Conservation (phyloP, 2,797 vertebrate species). For the Pteropus rufus region DNA sequence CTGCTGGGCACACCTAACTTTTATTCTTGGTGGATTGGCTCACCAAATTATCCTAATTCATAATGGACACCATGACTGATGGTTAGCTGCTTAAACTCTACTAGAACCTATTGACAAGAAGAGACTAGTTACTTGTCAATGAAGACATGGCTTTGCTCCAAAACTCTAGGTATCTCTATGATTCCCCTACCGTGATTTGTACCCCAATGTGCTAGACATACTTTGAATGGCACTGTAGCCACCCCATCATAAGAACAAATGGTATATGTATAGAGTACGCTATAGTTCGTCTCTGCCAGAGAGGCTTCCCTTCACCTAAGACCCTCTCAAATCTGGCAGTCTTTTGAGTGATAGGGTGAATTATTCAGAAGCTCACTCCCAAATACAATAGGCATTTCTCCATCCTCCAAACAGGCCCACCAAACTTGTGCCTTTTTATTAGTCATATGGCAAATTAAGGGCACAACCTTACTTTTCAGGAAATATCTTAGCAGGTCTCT, state of each 20-base stretch:
- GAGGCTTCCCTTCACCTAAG: not conserved
- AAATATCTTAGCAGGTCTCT: not conserved
- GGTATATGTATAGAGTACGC: not conserved
- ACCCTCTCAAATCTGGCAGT: not conserved
- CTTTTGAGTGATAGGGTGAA: not conserved
- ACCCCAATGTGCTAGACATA: not conserved
- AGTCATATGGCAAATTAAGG: not conserved
- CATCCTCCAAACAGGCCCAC: not conserved
- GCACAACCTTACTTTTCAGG: not conserved
- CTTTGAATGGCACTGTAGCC: not conserved
- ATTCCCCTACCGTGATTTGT: not conserved
- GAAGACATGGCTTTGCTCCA: not conserved
- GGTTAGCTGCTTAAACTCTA: not conserved
- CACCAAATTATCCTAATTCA: not conserved
- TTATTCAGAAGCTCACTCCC: not conserved
- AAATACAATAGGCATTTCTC: not conserved
- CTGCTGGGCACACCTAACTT: not conserved
- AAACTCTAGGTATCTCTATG: not conserved
- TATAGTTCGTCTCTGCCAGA: not conserved
- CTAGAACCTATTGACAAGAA: not conserved
- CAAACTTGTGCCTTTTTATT: not conserved
- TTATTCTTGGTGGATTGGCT: not conserved
- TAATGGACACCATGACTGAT: not conserved
- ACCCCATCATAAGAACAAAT: not conserved
- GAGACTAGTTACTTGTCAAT: not conserved